Percentiles rank a stretch among this genome's conserved stretches.
Conservation (phyloP, 2,113 vertebrate species). For the Glaucomys volans region DNA sequence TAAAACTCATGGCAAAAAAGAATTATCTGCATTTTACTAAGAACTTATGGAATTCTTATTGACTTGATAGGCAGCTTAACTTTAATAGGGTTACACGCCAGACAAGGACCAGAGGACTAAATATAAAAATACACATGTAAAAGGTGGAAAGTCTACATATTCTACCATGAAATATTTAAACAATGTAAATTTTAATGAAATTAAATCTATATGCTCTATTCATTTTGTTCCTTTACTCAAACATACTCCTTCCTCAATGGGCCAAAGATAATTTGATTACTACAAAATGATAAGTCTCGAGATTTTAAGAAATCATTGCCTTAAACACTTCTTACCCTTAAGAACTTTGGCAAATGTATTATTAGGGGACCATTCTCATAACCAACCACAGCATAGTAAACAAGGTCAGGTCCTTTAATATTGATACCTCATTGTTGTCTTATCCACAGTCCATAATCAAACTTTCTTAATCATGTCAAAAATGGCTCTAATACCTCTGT, state of each 20-base stretch:
- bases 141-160: neutral
- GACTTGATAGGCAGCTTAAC: neutral
- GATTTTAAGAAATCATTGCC: neutral
- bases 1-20: neutral
- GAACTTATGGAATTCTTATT: neutral
- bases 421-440: neutral
- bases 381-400: neutral
- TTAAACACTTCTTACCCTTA: neutral
- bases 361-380: neutral
- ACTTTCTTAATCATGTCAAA: neutral
- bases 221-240: neutral
- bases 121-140: neutral
- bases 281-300: neutral
- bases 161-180: neutral
- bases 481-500: neutral
- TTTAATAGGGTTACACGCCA: neutral
- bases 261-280: neutral
- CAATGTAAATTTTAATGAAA: neutral
- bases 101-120: neutral
- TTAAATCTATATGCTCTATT: neutral
- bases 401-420: neutral
- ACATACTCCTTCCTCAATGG: neutral
- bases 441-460: neutral
- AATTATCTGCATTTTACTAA: neutral
- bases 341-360: neutral